Evolutionary conservation across 2,797 vertebrate species (phyloP).

Genomic region (Distichodus sexfasciatus): DNA sequence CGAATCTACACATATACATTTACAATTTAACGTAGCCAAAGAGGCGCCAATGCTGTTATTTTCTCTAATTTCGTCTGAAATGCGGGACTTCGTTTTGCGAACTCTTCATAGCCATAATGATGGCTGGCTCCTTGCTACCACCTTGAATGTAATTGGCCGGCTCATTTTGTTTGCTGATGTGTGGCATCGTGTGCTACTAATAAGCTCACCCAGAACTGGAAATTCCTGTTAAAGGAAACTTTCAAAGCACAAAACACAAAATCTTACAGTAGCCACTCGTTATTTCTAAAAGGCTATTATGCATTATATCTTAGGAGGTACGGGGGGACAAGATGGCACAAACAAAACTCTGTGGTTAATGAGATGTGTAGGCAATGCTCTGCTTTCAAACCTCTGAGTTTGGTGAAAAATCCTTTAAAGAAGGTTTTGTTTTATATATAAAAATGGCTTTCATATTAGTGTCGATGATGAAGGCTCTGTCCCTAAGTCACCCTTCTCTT

Average conservation of each 20-base stretch:
- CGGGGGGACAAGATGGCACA: no score
- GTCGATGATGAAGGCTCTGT: background rate
- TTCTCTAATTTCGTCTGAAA: no score
- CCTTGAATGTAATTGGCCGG: background rate
- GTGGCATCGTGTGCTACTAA: background rate
- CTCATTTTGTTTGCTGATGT: background rate
- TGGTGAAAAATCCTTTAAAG: no score
- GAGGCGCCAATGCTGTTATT: no score
- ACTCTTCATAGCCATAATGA: background rate
- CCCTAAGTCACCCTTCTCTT: conserved; percentile 2
- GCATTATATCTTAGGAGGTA: no score
- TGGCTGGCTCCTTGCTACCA: background rate
- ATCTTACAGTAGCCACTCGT: no score
- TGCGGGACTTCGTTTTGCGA: no score
- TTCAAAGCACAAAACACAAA: background rate
- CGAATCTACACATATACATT: no score
- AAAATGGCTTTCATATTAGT: background rate
- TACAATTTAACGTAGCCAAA: no score
- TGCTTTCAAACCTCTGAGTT: no score
- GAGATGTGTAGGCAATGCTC: no score
- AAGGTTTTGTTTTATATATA: background rate
- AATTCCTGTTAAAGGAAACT: background rate
- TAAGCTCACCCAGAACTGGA: background rate
- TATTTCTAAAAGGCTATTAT: no score
- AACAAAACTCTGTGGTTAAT: background rate